Conservation (phyloP, 2,888 invertebrate genomes). For the Agrochola lychnidis region DNA sequence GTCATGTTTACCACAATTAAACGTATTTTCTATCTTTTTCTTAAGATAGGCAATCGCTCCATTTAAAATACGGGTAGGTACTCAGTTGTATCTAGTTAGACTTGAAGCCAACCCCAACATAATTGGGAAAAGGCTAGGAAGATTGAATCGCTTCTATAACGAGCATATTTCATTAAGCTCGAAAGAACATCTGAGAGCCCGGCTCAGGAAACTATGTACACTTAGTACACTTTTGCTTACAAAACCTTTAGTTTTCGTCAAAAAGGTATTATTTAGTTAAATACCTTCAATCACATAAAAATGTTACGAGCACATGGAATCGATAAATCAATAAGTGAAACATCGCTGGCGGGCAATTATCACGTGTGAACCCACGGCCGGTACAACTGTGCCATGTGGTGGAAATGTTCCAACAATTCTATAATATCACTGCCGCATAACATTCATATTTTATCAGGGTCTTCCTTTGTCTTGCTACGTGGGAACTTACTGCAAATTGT, state of each 20-base stretch:
- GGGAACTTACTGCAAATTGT: constrained; percentile 30
- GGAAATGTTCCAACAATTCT: neutral
- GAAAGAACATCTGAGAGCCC: too few relatives aligned
- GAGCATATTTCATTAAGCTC: too few relatives aligned
- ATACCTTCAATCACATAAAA: constrained; percentile 25
- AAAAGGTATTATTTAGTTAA: neutral
- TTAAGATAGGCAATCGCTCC: too few relatives aligned
- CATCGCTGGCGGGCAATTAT: constrained; percentile 67
- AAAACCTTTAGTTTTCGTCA: neutral
- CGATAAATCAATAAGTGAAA: constrained; percentile 73
- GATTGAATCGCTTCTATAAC: too few relatives aligned
- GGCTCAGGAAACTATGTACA: neutral
- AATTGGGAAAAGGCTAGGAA: too few relatives aligned
- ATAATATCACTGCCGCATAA: constrained; percentile 24
- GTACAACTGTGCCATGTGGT: constrained; percentile 31
- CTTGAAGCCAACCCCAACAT: too few relatives aligned
- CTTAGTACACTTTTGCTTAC: neutral
- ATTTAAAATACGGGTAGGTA: too few relatives aligned
- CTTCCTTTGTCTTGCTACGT: constrained; percentile 27
- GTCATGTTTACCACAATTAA: too few relatives aligned
- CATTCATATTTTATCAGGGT: constrained; percentile 51
- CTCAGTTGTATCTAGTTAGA: too few relatives aligned
- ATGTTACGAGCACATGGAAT: constrained; percentile 74
- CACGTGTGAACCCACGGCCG: constrained; percentile 70
- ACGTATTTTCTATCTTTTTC: too few relatives aligned